Evolutionary conservation across 2,888 invertebrate species (phyloP), one percentile per base, ranked within the genome.

Genomic region (Imbricaverruca yamaguchii): DNA sequence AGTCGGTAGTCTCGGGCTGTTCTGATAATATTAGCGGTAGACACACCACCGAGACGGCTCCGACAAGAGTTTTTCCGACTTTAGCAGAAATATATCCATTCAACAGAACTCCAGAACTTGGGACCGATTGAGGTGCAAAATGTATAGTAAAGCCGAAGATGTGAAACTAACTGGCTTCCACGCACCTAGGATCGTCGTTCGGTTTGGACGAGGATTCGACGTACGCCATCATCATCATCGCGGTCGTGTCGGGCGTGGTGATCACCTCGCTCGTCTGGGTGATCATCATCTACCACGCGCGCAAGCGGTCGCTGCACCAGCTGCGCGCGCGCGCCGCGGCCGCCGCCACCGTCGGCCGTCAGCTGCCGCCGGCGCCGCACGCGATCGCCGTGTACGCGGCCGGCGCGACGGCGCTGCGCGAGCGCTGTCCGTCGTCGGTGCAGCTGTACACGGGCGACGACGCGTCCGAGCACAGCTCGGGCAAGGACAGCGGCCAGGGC

Each of bases 221-320:
- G 88, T 91, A 94, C 82, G 94, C 95, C 81, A 92, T 96, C 83
- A 93, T 96, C 84, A 92, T 96, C 85, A 94, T 97, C 84, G 94
- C 94, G 8, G 93, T 95, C 0, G 94, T 95, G 69, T 94, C 94
- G 87, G 94, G 96, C 88, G 93, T 96, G 81, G 94, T 97, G 23
- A 92, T 93, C n/a, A 96, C 96, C 12, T 95, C 95, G 0, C 90
- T 94, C 23, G 91, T 95, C 81, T 96, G 96, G 96, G 94, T 96
- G 80, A 92, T 95, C 81, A 94, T 96, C 83, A 95, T 95, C 85
- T 95, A 94, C 87, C 93, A 94, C 86, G 94, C 94, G 9, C 90
- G 94, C 83, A 92, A 92, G 87, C 90, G 91, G 61, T 89, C 90
- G 87, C 89, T 56, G 55, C 83, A 82, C 8, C 57, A 65, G 21